Evolutionary conservation across 1,140 invertebrate genomes (phyloP), one percentile per base, ranked within the genome.

Genomic region (Saccostrea glomerata): DNA sequence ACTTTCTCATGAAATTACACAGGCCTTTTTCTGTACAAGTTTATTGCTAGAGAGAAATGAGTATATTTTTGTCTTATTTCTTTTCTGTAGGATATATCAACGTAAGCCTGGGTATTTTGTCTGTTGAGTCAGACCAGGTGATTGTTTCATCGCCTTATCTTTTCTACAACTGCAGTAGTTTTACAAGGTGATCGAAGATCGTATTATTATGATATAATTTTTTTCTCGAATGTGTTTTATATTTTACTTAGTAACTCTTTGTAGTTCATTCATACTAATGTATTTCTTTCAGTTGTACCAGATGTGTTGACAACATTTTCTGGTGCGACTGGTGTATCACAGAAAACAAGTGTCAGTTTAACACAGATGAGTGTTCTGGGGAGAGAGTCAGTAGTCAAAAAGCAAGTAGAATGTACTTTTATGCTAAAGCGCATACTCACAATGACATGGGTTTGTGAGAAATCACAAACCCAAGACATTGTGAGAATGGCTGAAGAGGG

Each of bases 251-350:
- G 9, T 47, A 47, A 47, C 9, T 47, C 47, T 47, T 47, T 63
- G 15, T 20, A 63, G 6, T 20, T 20, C 47, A 6, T 63, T 15
- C 4, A 20, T 20, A 1, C 17, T 17, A 63, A 17, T 63, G 15
- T 20, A 20, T 20, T 6, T 63, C 30, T 83, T 87, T 36, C 90
- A 93, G 92, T 55, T 93, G 92, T 83, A 85, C 91, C 20, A 82
- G 82, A 9, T 93, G 92, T 87, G 90, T 91, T 20, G 89, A 91
- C 86, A 92, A 91, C 70, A 66, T 55, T 15, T 92, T 87, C 87
- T 90, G 89, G n/a, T 93, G 92, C 87, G 90, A 93, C 86, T 93
- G 92, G 92, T 93, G 92, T 91, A 82, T 92, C 12, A 91, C 90
- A 88, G 91, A 93, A 70, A 92, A 93, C 84, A 91, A 89, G 30